Conservation (phyloP, 2,797 vertebrate species). For the Lepus oiostolus region DNA sequence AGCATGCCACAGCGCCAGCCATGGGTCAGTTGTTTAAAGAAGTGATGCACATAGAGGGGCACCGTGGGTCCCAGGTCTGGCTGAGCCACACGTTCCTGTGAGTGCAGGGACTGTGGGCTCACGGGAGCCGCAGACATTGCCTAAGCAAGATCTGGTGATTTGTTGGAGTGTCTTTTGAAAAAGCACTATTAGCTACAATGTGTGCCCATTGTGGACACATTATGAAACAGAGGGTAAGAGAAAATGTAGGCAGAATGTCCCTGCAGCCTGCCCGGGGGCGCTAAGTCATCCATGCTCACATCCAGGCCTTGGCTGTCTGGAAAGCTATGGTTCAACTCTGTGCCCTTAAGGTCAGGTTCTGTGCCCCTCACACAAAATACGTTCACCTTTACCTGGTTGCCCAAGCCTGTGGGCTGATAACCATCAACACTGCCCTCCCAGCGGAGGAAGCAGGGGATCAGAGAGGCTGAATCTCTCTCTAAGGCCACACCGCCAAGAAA, state of each 20-base stretch:
- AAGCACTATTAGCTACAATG: not conserved
- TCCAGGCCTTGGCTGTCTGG: not conserved
- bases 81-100: not conserved
- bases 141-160: not conserved
- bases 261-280: not conserved
- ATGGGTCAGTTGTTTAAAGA: too few species aligned
- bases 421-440: not conserved
- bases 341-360: not conserved
- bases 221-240: not conserved
- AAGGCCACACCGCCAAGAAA: not conserved
- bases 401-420: not conserved
- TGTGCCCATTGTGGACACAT: not conserved
- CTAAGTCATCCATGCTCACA: not conserved
- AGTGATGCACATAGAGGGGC: not conserved
- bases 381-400: not conserved
- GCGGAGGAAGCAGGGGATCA: not conserved
- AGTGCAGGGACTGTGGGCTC: not conserved
- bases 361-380: not conserved
- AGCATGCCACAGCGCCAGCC: too few species aligned
- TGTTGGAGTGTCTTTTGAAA: not conserved
- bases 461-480: not conserved
- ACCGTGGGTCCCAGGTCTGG: not conserved
- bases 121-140: not conserved
- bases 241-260: not conserved
- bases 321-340: not conserved